Percentiles rank a stretch among this genome's conserved stretches.
phyloP scores from a whole-genome alignment of 2,113 vertebrate genomes.

The Fulmarus glacialis region DNA sequence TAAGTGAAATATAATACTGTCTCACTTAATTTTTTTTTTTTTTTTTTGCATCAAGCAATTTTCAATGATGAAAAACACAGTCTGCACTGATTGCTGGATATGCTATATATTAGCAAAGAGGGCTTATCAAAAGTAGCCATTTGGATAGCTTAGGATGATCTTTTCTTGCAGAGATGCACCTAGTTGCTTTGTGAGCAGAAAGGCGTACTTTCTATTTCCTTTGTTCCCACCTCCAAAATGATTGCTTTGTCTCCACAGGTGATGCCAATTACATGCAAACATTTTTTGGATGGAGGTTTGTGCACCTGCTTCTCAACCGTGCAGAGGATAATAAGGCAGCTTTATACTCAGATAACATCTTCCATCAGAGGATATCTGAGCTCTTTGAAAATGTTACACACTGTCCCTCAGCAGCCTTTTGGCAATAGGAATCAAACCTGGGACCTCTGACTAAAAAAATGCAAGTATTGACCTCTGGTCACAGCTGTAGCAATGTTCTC shows the following conservation, averaged over 20 bases:
- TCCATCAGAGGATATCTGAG: neutral
- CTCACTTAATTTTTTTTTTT: neutral
- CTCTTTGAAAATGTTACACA: neutral
- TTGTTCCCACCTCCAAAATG: neutral
- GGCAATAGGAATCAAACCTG: neutral
- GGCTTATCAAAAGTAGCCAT: neutral
- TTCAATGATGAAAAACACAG: neutral
- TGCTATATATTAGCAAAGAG: neutral
- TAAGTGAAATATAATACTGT: constrained; percentile 69
- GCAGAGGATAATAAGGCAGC: neutral
- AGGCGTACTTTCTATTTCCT: neutral
- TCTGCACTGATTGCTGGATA: neutral
- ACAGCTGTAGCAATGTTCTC: neutral
- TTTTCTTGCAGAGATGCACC: neutral
- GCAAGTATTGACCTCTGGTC: neutral
- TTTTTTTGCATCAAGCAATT: neutral
- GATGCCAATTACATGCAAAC: neutral
- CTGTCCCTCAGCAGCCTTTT: neutral
- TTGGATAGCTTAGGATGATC: neutral
- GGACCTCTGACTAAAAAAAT: neutral
- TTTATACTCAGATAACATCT: neutral
- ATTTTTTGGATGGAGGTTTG: neutral
- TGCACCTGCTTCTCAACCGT: neutral
- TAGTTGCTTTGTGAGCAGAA: neutral
- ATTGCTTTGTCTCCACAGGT: neutral